phyloP scores from a whole-genome alignment of 1,140 invertebrate species.

The Chionoecetes opilio region DNA sequence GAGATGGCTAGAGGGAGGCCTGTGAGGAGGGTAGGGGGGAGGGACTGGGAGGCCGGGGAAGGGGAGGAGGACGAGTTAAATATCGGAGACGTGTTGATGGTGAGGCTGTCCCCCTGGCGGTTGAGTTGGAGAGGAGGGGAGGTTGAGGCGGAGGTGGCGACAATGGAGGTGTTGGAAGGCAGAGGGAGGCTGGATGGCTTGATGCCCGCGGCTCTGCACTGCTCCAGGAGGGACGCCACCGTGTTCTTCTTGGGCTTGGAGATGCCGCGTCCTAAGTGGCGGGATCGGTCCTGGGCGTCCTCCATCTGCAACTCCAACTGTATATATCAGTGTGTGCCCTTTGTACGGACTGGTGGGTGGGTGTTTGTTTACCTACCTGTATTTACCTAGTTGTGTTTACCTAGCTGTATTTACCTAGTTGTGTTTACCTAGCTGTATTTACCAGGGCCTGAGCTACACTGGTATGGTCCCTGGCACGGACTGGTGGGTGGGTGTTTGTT shows the following conservation, averaged over 20 bases:
- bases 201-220: slow-evolving; percentile 80
- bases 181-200: slow-evolving; percentile 80
- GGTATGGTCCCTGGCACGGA: too few relatives aligned
- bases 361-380: too few relatives aligned
- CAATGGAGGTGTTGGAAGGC: slow-evolving; percentile 76
- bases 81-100: slow-evolving; percentile 53
- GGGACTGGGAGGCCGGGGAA: slow-evolving; percentile 66
- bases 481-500: too few relatives aligned
- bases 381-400: too few relatives aligned
- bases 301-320: slow-evolving; percentile 76
- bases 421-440: too few relatives aligned
- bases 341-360: too few relatives aligned
- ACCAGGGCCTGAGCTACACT: too few relatives aligned
- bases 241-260: slow-evolving; percentile 96
- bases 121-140: slow-evolving; percentile 57
- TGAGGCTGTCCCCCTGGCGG: slow-evolving; percentile 49
- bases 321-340: neutral
- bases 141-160: slow-evolving; percentile 69
- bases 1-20: slow-evolving; percentile 50
- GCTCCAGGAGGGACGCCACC: slow-evolving; percentile 92
- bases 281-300: slow-evolving; percentile 81
- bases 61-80: slow-evolving; percentile 66
- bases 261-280: slow-evolving; percentile 92
- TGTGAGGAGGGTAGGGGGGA: slow-evolving; percentile 61
- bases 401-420: too few relatives aligned